Conservation (phyloP, 2,113 vertebrate species). For the Paracanthobrama guichenoti region DNA sequence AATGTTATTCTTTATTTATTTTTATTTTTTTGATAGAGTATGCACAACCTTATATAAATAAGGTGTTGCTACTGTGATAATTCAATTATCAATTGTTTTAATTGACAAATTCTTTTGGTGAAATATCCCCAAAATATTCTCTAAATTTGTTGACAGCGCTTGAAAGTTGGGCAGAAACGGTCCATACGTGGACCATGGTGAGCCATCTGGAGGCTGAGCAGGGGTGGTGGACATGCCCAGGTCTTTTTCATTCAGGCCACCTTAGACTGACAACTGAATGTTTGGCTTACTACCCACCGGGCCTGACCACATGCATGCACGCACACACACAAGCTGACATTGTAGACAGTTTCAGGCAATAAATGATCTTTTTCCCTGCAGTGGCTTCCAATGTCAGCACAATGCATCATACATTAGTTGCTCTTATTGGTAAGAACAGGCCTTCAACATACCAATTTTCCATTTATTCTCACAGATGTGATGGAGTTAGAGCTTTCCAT, state of each 20-base stretch:
- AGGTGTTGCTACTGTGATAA: neutral
- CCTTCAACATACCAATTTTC: neutral
- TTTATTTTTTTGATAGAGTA: neutral
- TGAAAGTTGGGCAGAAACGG: neutral
- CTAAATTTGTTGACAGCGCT: neutral
- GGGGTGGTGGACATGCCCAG: slow-evolving; percentile 25
- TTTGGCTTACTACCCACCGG: slow-evolving; percentile 1
- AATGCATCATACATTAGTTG: neutral
- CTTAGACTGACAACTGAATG: slow-evolving; percentile 37
- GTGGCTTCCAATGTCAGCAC: slow-evolving; percentile 30
- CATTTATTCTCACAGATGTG: neutral
- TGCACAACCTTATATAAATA: neutral
- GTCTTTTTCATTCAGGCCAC: slow-evolving; percentile 31
- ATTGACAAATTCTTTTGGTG: neutral
- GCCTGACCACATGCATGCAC: neutral
- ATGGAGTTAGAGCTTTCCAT: slow-evolving; percentile 7
- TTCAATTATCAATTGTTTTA: neutral
- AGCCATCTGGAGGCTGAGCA: slow-evolving; percentile 43
- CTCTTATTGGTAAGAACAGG: slow-evolving; percentile 3
- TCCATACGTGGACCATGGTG: neutral
- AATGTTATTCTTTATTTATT: neutral
- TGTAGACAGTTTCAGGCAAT: slow-evolving; percentile 31
- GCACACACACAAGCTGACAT: slow-evolving; percentile 23
- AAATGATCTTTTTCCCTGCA: slow-evolving; percentile 16
- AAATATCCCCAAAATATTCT: neutral